These are phyloP conservation scores for Turdus rufiventris DNA, from an alignment of 2,113 vertebrate genomes.

Conservation along the genomic window DNA sequence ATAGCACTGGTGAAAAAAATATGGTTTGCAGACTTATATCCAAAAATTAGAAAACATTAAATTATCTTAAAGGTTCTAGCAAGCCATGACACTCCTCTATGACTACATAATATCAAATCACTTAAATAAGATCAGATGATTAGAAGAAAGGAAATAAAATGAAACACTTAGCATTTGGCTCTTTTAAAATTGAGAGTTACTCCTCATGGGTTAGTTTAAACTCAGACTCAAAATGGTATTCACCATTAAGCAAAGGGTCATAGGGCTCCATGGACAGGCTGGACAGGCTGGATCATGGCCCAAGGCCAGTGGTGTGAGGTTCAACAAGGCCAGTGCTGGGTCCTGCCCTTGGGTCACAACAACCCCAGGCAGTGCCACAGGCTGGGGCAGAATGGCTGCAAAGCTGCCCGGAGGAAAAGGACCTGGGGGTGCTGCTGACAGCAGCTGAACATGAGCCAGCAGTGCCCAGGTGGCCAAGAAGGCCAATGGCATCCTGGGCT, in stretches of 20 bases:
- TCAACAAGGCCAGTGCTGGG: background rate
- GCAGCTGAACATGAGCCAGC: background rate
- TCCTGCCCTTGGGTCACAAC: background rate
- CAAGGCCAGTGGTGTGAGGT: rapidly evolving
- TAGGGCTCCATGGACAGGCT: background rate
- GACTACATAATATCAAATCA: background rate
- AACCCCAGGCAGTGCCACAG: background rate
- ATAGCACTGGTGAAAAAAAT: background rate
- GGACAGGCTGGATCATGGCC: background rate
- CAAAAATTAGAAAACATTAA: background rate
- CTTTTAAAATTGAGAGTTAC: background rate
- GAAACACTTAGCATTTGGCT: background rate
- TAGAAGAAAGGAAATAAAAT: background rate
- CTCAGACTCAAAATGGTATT: background rate
- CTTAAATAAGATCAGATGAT: background rate
- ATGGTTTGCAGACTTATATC: background rate
- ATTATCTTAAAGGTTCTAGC: background rate
- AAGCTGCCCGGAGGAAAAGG: background rate
- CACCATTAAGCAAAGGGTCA: background rate
- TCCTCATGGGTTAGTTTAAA: background rate
- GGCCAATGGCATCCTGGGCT: background rate
- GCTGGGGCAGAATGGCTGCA: background rate
- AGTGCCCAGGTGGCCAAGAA: background rate
- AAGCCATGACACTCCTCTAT: background rate
- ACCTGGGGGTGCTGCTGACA: background rate